Conservation (phyloP, 2,888 invertebrate species). For the Dolomedes plantarius region DNA sequence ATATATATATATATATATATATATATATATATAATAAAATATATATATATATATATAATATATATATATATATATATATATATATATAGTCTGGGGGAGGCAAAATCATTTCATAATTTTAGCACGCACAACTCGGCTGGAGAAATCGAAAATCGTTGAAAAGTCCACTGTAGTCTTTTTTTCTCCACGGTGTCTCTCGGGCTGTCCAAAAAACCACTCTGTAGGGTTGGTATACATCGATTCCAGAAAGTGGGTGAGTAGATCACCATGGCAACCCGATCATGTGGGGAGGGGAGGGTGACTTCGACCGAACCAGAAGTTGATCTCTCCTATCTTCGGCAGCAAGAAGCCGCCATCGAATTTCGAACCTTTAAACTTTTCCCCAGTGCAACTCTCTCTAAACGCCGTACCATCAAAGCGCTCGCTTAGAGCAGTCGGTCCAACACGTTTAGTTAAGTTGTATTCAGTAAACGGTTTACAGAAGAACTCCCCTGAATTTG, state of each 20-base stretch:
- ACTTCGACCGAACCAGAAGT: background rate
- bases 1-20: no score
- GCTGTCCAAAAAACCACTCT: background rate
- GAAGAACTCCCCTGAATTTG: no score
- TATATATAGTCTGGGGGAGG: no score
- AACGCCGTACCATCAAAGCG: no score
- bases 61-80: no score
- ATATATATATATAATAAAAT: no score
- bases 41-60: no score
- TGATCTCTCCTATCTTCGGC: background rate
- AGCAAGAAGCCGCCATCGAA: background rate
- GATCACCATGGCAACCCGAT: conserved; percentile 16
- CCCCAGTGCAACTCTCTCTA: no score
- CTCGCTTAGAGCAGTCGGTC: no score
- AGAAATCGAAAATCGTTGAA: no score
- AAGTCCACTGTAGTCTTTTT: background rate
- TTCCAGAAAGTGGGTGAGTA: conserved; percentile 7
- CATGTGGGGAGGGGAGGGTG: background rate
- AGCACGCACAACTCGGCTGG: background rate
- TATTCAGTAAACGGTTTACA: no score
- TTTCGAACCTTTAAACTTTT: background rate
- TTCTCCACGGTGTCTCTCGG: background rate
- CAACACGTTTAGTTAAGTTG: no score
- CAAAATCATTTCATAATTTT: background rate
- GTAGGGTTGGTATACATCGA: conserved; percentile 2